Percentiles rank a stretch among this genome's conserved stretches.
Evolutionary conservation across 2,113 vertebrate genomes (phyloP).

Genomic region (Colossoma macropomum): DNA sequence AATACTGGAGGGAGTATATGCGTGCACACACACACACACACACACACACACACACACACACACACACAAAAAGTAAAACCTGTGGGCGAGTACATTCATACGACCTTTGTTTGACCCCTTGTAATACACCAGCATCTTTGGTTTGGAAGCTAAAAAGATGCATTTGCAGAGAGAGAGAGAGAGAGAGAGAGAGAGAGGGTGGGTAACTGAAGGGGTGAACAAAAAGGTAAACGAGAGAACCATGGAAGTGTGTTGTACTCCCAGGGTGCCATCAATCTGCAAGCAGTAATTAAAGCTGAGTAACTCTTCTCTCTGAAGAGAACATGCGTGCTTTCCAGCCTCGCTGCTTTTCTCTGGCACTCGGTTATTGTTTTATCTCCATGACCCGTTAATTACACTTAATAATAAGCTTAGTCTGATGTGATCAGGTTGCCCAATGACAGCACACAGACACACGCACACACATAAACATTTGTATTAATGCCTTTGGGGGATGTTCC

Average conservation of each 20-base stretch:
- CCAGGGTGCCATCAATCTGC: slow-evolving; percentile 5
- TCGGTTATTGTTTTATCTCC: slow-evolving; percentile 29
- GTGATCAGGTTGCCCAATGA: not conserved
- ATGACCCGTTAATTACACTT: slow-evolving; percentile 30
- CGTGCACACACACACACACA: slow-evolving; percentile 2
- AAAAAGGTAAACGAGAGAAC: not conserved
- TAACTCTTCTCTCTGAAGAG: slow-evolving; percentile 13
- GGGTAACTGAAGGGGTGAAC: slow-evolving; percentile 30
- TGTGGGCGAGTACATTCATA: slow-evolving; percentile 1
- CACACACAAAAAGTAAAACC: slow-evolving; percentile 7
- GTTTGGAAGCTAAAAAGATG: slow-evolving; percentile 23
- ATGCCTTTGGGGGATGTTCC: not conserved
- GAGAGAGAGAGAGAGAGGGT: slow-evolving; percentile 1
- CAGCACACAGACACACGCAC: not conserved
- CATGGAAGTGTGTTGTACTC: slow-evolving; percentile 5
- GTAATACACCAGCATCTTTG: slow-evolving; percentile 1
- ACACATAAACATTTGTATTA: not conserved
- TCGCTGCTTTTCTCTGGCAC: not conserved
- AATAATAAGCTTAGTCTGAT: slow-evolving; percentile 5
- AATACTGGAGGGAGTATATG: not conserved
- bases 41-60: slow-evolving; percentile 7
- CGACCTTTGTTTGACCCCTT: slow-evolving; percentile 14
- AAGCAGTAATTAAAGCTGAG: slow-evolving; percentile 42
- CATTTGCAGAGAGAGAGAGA: slow-evolving; percentile 12
- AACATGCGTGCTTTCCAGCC: not conserved